These are phyloP conservation scores for Hypocryptadius cinnamomeus DNA, from an alignment of 2,113 vertebrate genomes.

Conservation along the genomic window DNA sequence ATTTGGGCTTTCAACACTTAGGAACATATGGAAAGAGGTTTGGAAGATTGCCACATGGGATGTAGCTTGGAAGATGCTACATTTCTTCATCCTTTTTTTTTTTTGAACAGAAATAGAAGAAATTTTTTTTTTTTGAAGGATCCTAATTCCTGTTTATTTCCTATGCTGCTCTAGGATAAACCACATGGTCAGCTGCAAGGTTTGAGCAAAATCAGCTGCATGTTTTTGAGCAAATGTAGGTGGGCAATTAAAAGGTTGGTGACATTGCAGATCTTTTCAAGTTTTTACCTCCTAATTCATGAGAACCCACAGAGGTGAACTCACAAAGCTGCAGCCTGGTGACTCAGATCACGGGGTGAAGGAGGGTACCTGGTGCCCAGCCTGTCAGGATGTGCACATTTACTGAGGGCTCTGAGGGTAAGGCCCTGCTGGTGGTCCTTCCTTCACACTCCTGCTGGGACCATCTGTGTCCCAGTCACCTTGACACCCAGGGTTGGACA, in stretches of 20 bases:
- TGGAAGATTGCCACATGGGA: constrained; percentile 28
- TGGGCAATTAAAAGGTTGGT: not conserved
- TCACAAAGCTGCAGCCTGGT: not conserved
- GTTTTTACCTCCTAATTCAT: not conserved
- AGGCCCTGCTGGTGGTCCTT: not conserved
- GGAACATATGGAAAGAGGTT: constrained; percentile 50
- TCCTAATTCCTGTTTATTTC: not conserved
- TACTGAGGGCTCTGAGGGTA: not conserved
- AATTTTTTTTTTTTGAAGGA: not conserved
- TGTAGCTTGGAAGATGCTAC: constrained; percentile 6
- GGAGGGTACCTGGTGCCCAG: not conserved
- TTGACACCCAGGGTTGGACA: not conserved
- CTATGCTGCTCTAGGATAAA: not conserved
- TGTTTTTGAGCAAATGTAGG: not conserved
- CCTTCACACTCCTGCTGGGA: not conserved
- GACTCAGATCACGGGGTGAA: not conserved
- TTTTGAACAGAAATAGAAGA: not conserved
- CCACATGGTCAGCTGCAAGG: not conserved
- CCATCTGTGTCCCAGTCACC: not conserved
- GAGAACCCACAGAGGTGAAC: not conserved
- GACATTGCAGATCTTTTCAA: not conserved
- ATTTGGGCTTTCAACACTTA: constrained; percentile 38
- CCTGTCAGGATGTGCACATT: not conserved
- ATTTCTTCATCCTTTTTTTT: constrained; percentile 1
- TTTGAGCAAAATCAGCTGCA: not conserved